phyloP scores from a whole-genome alignment of 2,797 vertebrate species.

The Merluccius polli region DNA sequence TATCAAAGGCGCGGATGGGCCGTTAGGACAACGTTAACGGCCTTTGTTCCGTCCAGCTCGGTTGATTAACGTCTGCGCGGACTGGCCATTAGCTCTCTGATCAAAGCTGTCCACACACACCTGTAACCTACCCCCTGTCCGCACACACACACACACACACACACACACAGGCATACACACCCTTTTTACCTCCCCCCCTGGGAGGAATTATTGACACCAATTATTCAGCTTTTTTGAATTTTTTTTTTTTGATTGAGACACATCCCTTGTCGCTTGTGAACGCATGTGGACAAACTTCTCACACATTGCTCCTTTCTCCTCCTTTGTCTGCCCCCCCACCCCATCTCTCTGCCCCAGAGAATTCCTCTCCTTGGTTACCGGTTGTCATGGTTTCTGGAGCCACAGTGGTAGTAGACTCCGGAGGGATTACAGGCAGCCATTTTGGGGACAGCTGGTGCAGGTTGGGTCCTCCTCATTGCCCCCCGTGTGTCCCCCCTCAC shows the following conservation, averaged over 20 bases:
- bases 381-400: conserved; percentile 80
- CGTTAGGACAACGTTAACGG: conserved; percentile 15
- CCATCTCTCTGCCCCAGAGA: conserved; percentile 44
- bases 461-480: conserved; percentile 68
- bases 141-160: neutral
- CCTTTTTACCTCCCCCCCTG: neutral
- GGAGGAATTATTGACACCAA: conserved; percentile 21
- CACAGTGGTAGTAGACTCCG: conserved; percentile 55
- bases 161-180: neutral
- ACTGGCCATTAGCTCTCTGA: conserved; percentile 16
- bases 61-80: conserved; percentile 20
- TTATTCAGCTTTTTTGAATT: conserved; percentile 2
- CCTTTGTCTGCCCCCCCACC: conserved; percentile 62
- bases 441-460: conserved; percentile 82
- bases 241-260: conserved; percentile 72
- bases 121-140: conserved; percentile 17
- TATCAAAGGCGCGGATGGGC: too few species aligned
- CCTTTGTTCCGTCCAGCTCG: conserved; percentile 1
- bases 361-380: conserved; percentile 75
- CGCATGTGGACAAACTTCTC: conserved; percentile 79
- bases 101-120: conserved; percentile 34
- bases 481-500: conserved; percentile 39
- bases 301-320: conserved; percentile 73
- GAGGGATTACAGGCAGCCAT: conserved; percentile 77
- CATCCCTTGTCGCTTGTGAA: conserved; percentile 58